Percentiles rank a stretch among this genome's conserved stretches.
These are phyloP conservation scores for Epistrophe eligans DNA, from an alignment of 2,888 invertebrate species.

Conservation along the genomic window DNA sequence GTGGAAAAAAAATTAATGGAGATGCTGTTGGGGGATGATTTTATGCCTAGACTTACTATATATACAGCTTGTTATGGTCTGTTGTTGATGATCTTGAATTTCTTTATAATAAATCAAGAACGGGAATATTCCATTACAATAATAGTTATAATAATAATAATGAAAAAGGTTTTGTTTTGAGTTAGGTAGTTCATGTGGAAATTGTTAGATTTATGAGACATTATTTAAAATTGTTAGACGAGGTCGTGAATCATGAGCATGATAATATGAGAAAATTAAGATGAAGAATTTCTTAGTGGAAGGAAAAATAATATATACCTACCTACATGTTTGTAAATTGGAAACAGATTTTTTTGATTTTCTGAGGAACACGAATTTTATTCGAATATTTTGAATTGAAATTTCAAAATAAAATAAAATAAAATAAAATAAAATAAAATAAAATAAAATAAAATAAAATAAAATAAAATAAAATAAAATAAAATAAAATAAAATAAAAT, in stretches of 20 bases:
- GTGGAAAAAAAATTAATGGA: not conserved
- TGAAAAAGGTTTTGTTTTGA: conserved; percentile 35
- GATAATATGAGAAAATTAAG: too few relatives aligned
- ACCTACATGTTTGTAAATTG: too few relatives aligned
- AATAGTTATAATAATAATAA: not conserved
- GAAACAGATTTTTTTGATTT: too few relatives aligned
- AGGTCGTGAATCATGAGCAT: conserved; percentile 22
- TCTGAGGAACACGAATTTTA: too few relatives aligned
- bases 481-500: too few relatives aligned
- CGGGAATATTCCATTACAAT: conserved; percentile 55
- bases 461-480: too few relatives aligned
- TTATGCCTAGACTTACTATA: not conserved
- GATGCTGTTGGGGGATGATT: conserved; percentile 21
- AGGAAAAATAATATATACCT: too few relatives aligned
- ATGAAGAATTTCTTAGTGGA: too few relatives aligned
- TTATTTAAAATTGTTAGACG: conserved; percentile 13
- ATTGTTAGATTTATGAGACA: conserved; percentile 8
- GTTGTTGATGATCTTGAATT: conserved; percentile 59
- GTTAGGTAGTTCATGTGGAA: conserved; percentile 40
- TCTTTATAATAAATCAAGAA: conserved; percentile 49
- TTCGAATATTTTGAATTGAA: too few relatives aligned
- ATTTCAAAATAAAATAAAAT: too few relatives aligned
- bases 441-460: too few relatives aligned
- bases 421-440: too few relatives aligned
- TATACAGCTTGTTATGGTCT: conserved; percentile 22